Evolutionary conservation across 1,140 invertebrate genomes (phyloP), one percentile per base, ranked within the genome.

Genomic region (Trichonephila clavata): DNA sequence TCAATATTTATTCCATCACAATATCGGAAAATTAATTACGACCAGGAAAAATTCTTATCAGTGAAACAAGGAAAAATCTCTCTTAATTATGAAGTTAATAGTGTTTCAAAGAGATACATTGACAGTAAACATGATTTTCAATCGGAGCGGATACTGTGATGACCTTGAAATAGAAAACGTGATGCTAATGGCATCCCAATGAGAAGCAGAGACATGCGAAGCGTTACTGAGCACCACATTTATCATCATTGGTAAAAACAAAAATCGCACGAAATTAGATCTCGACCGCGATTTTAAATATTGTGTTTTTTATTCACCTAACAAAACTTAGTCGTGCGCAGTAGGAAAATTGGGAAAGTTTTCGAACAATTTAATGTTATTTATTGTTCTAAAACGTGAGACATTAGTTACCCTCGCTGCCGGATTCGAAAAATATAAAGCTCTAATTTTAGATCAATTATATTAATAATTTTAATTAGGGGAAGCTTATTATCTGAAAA

Each of bases 131-230:
- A 21, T 50, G 50, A 57, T 24, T 83, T 32, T 18, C 68, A 27
- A 27, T 32, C 68, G 27, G 27, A 71, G 10, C 80, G 80, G 80
- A 43, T 83, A n/a, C 39, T 20, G n/a, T n/a, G 39, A 50, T 83
- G 80, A 83, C 80, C 80, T 83, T 83, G 80, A 83, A 83, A 83
- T 27, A 83, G 80, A 83, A 83, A 83, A 57, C 80, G 80, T 83
- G 80, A 43, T 50, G 18, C 39, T 16, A 16, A 16, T 20, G 18
- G 80, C 39, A 83, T 83, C 14, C 27, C 27, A 83, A 83, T 83
- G 39, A 83, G 39, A 4, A 50, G 80, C 39, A 50, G 43, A 21
- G 80, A 83, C 80, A 83, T 50, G 80, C 39, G 43, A 83, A 3
- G 80, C 20, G 8, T n/a, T 83, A 18, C 80, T 83, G 39, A 21